Evolutionary conservation across 1,140 invertebrate genomes (phyloP).

Genomic region (Matsumurasca onukii): DNA sequence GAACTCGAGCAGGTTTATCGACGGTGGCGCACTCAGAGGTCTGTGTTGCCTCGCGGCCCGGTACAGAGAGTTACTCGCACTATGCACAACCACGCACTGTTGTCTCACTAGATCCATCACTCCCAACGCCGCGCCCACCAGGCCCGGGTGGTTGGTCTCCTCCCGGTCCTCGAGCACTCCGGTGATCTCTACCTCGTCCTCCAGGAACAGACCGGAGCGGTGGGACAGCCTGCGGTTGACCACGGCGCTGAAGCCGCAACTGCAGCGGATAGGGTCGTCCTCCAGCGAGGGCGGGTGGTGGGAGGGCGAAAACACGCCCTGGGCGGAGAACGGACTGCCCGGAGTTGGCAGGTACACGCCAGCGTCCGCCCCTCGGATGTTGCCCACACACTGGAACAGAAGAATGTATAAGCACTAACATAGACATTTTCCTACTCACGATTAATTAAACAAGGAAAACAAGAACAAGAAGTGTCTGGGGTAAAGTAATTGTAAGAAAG

Average conservation of each 20-base stretch:
- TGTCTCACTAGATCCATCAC: constrained; percentile 78
- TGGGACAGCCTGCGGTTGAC: constrained; percentile 89
- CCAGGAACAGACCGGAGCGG: constrained; percentile 91
- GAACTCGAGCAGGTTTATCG: constrained; percentile 74
- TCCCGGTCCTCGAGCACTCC: constrained; percentile 45
- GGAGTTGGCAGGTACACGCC: constrained; percentile 74
- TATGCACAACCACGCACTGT: constrained; percentile 76
- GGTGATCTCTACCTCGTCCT: constrained; percentile 96
- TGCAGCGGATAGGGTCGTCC: constrained; percentile 85
- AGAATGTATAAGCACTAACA: too few species aligned
- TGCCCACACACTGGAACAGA: constrained; percentile 61
- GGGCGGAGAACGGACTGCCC: constrained; percentile 41
- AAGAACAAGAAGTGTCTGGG: too few species aligned
- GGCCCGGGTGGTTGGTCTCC: constrained; percentile 23
- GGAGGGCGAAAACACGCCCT: constrained; percentile 38
- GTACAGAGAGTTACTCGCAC: constrained; percentile 66
- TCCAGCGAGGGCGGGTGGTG: constrained; percentile 56
- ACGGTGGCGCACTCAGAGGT: constrained; percentile 48
- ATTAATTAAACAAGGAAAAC: too few species aligned
- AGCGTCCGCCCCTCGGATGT: constrained; percentile 86
- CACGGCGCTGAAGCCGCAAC: constrained; percentile 94
- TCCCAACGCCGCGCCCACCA: constrained; percentile 37
- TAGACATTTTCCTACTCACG: too few species aligned
- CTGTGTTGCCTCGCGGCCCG: constrained; percentile 59
- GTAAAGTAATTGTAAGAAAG: too few species aligned